phyloP scores from a whole-genome alignment of 2,113 vertebrate genomes.

The Tachycineta bicolor region DNA sequence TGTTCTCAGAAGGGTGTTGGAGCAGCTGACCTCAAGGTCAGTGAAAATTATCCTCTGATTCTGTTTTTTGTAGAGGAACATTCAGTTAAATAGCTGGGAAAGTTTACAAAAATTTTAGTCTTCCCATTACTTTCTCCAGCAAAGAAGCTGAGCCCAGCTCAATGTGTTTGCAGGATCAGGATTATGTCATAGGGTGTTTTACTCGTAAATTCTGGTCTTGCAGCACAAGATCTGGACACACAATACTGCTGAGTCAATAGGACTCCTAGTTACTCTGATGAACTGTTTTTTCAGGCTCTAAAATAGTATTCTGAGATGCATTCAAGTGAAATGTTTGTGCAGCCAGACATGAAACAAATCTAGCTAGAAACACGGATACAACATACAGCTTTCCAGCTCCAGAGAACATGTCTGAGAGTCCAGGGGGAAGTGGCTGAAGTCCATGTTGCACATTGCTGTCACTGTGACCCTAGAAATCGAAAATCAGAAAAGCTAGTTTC shows the following conservation, averaged over 20 bases:
- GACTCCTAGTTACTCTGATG: not conserved
- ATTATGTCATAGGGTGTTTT: not conserved
- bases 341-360: not conserved
- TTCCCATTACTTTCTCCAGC: not conserved
- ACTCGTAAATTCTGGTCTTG: not conserved
- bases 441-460: constrained; percentile 97
- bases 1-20: not conserved
- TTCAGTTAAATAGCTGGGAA: not conserved
- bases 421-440: constrained; percentile 95
- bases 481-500: not conserved
- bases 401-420: constrained; percentile 94
- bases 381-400: constrained; percentile 96
- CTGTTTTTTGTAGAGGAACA: not conserved
- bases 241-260: not conserved
- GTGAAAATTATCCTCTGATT: not conserved
- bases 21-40: not conserved
- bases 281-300: not conserved
- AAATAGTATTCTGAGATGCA: not conserved
- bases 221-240: not conserved
- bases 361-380: not conserved
- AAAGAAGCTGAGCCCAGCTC: not conserved
- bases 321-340: not conserved
- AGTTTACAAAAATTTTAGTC: not conserved
- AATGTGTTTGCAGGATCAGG: not conserved
- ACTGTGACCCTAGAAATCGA: constrained; percentile 86